Base-by-base conservation (phyloP, 35 echinoderm and acorn worm species). In the Heliocidaris tuberculata region DNA sequence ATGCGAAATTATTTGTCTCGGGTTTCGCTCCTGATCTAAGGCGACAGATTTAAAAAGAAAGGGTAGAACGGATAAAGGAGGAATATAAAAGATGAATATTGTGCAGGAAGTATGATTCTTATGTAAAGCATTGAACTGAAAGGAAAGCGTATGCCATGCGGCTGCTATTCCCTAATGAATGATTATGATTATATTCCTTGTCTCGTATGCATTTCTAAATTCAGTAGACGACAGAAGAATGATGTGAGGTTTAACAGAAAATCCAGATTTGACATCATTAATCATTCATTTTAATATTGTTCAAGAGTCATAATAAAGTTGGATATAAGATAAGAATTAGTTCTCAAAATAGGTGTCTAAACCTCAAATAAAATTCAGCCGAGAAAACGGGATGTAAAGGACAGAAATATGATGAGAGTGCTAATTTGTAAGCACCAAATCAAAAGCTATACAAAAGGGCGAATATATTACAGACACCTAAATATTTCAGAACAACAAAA, bases 1-100 rank as follows among this genome's bases (percentile, higher is more conserved):
- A 78, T 78, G 65, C 27, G 65, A 78, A 78, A 78, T 78, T 78
- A n/a, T 78, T 78, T 78, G 65, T 78, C 65, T 78, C 65, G 65
- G 65, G 65, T 78, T 78, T 78, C 65, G 21, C 6, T 19, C 65
- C 5, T 78, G 27, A 78, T 78, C 19, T 78, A 19, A 24, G 27
- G 27, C 65, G 65, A 78, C 65, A 27, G 21, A 27, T 78, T n/a
- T 78, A n/a, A 24, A 6, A 2, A 27, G 21, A 70, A 70, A 21
- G 21, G 4, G 60, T 21, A 17, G 16, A 70, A 70, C 0, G 60
- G 17, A 70, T 70, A 19, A 70, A 21, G 17, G 60, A 24, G 8
- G 60, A 19, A 70, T 70, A 52, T 52, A 5, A 65, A 12, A 17
- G 4, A 24, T 65, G 24, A 21, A 42, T 42, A 42, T 42, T 42